Evolutionary conservation across 2,113 vertebrate species (phyloP), one percentile per base, ranked within the genome.

Genomic region (Probosciger aterrimus): DNA sequence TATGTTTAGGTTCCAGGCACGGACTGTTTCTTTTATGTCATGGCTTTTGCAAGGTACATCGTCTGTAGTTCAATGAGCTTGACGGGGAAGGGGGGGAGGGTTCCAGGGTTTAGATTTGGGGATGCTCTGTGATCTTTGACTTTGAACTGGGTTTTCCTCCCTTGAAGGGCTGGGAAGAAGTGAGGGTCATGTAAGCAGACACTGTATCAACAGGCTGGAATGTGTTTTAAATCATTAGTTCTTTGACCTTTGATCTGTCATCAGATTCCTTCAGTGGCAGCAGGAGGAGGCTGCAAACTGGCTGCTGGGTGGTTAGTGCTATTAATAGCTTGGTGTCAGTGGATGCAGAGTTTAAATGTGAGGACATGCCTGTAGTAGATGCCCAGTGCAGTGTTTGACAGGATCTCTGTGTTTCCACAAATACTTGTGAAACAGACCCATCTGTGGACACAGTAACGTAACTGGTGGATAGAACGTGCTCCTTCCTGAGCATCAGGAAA

Each of bases 191-290:
- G 88, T 94, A 95, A 96, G 73, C 81, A 83, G 86, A 94, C 82
- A 88, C 78, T 82, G 44, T 83, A 93, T 93, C 83, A 95, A 83
- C 88, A 70, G 20, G 24, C 23, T 94, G 96, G 95, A 96, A 96
- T 97, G 94, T 55, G 52, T 35, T 95, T 85, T 94, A 92, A 96
- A 93, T 91, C 90, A 88, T 95, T 96, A 93, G 71, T 94, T 96
- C 91, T 96, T 92, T 94, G 87, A 96, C 96, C 95, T 94, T 94
- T 97, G 96, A 64, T 96, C 96, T 94, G 86, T 94, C 81, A 87
- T 94, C 82, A 83, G 62, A 81, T 96, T 88, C 80, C 60, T 77
- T 81, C 52, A 43, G 70, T 63, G 83, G 69, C 6, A 4, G 85
- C 80, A 77, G 75, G 71, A 80, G 85, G 71, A 88, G 86, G 33